Conservation (phyloP, 1,140 invertebrate species). For the Varroa destructor region DNA sequence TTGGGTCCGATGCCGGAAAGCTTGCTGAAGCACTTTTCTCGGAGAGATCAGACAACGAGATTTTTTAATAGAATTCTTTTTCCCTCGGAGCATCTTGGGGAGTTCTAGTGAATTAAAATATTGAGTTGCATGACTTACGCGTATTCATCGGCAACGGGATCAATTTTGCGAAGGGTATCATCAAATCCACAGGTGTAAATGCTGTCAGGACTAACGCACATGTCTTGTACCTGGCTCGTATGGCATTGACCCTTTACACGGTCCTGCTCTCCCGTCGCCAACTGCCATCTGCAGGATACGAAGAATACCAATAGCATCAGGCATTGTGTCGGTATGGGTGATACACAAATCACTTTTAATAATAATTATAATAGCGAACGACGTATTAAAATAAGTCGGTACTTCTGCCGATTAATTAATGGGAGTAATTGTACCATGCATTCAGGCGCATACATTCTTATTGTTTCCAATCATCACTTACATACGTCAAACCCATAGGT, state of each 20-base stretch:
- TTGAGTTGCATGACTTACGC: slow-evolving; percentile 38
- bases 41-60: too few species aligned
- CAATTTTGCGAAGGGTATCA: slow-evolving; percentile 62
- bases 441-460: too few species aligned
- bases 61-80: too few species aligned
- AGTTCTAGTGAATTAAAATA: too few species aligned
- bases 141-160: slow-evolving; percentile 52
- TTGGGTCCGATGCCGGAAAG: too few species aligned
- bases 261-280: slow-evolving; percentile 58
- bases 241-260: slow-evolving; percentile 67
- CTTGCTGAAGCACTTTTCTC: too few species aligned
- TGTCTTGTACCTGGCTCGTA: slow-evolving; percentile 83
- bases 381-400: too few species aligned
- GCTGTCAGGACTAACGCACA: slow-evolving; percentile 52
- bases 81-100: too few species aligned
- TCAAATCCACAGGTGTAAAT: slow-evolving; percentile 80
- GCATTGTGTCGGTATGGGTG: slow-evolving; percentile 26
- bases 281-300: slow-evolving; percentile 55
- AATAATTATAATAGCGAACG: slow-evolving; percentile 35
- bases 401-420: too few species aligned
- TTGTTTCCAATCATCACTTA: too few species aligned
- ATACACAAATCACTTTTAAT: slow-evolving; percentile 1
- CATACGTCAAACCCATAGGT: too few species aligned
- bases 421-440: too few species aligned
- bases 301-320: slow-evolving; percentile 19